Conservation (phyloP, 2,113 vertebrate genomes). For the Furnarius figulus region DNA sequence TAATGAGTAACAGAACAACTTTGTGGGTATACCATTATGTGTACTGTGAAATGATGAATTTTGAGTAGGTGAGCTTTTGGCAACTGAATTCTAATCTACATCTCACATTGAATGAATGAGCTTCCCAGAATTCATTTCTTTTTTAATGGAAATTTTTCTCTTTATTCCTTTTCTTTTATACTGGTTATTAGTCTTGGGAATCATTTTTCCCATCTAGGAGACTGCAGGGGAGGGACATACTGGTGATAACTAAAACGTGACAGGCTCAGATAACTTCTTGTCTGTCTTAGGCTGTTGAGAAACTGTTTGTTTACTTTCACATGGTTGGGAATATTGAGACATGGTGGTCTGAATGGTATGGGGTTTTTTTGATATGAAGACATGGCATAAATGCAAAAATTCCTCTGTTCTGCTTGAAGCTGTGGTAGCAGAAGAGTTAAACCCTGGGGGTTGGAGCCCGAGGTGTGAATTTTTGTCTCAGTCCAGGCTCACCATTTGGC, state of each 20-base stretch:
- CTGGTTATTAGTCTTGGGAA: neutral
- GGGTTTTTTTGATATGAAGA: neutral
- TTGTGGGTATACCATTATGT: constrained; percentile 22
- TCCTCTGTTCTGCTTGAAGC: neutral
- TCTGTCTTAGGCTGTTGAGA: neutral
- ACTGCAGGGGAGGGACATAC: neutral
- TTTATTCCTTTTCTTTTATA: neutral
- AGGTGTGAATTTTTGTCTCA: constrained; percentile 25
- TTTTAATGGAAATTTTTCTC: constrained; percentile 8
- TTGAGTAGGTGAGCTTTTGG: constrained; percentile 36
- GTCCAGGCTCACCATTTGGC: neutral
- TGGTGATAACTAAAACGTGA: neutral
- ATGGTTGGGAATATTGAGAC: neutral
- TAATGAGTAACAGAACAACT: constrained; percentile 41
- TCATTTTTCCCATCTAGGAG: neutral
- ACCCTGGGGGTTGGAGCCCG: neutral
- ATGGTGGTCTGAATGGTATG: neutral
- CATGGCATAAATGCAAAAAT: neutral
- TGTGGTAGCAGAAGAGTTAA: constrained; percentile 26
- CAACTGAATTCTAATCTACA: constrained; percentile 13
- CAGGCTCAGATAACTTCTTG: neutral
- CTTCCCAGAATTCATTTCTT: constrained; percentile 7
- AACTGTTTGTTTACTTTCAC: neutral
- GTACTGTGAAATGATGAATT: constrained; percentile 25
- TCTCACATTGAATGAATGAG: neutral